phyloP scores from a whole-genome alignment of 2,113 vertebrate genomes.

The Prochilodus magdalenae region DNA sequence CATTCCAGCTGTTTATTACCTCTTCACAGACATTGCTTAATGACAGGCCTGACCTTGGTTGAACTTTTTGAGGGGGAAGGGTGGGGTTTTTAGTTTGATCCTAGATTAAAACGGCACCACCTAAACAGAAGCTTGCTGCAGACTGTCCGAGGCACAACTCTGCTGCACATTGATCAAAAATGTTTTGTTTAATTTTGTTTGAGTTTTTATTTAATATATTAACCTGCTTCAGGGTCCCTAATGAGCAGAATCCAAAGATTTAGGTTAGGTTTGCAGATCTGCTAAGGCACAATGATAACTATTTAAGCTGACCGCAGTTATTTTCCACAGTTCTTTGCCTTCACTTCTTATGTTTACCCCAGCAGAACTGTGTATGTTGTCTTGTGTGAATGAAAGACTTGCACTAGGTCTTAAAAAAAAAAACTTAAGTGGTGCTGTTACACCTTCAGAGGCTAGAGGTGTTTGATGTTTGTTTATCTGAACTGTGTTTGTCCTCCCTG shows the following conservation, averaged over 20 bases:
- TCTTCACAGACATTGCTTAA: slow-evolving; percentile 70
- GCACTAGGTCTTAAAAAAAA: no score
- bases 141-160: slow-evolving; percentile 50
- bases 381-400: no score
- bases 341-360: no score
- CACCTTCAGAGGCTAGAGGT: no score
- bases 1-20: slow-evolving; percentile 57
- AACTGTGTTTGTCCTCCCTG: no score
- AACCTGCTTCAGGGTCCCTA: neutral
- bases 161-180: neutral
- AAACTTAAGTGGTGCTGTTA: no score
- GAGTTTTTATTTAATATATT: neutral
- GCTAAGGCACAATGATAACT: no score
- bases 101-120: slow-evolving; percentile 80
- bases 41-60: slow-evolving; percentile 77
- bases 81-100: slow-evolving; percentile 82
- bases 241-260: neutral
- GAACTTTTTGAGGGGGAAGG: slow-evolving; percentile 73
- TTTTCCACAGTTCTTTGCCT: no score
- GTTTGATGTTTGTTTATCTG: no score
- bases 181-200: neutral
- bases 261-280: no score
- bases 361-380: no score
- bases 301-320: no score
- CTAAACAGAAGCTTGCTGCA: slow-evolving; percentile 67